Evolutionary conservation across 2,113 vertebrate species (phyloP).

Genomic region (Amblyornis subalaris): DNA sequence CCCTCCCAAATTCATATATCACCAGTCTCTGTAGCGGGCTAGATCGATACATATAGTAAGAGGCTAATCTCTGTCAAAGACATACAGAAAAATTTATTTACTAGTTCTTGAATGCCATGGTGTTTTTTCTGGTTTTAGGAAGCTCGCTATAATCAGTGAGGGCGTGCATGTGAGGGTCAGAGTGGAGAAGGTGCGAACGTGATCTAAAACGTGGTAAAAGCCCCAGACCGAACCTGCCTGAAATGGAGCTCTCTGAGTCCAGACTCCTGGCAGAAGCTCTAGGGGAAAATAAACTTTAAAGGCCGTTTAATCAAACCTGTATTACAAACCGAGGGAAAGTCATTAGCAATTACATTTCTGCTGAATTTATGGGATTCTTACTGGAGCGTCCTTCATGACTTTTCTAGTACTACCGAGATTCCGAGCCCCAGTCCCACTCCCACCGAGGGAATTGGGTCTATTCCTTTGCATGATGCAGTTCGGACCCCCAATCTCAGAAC

Average conservation of each 20-base stretch:
- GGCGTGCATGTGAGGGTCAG: not conserved
- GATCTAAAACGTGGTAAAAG: not conserved
- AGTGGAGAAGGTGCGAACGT: fast-evolving
- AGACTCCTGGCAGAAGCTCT: not conserved
- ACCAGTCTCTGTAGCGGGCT: not conserved
- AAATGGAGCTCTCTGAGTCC: not conserved
- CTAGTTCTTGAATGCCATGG: not conserved
- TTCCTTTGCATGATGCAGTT: not conserved
- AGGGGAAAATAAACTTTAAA: not conserved
- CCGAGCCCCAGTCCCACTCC: not conserved
- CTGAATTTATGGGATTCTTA: not conserved
- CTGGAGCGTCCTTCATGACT: not conserved
- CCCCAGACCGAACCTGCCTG: not conserved
- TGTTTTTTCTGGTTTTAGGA: not conserved
- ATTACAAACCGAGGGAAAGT: not conserved
- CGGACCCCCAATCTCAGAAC: fast-evolving
- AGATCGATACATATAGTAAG: fast-evolving
- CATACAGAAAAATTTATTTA: not conserved
- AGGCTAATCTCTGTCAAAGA: not conserved
- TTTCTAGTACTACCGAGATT: fast-evolving
- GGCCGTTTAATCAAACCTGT: not conserved
- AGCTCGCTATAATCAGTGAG: not conserved
- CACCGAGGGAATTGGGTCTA: not conserved
- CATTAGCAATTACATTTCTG: not conserved
- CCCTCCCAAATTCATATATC: fast-evolving